A percentile compares a stretch with the other conserved stretches of the same genome.
Evolutionary conservation across 2,888 invertebrate genomes (phyloP).

Genomic region (Orgyia antiqua): DNA sequence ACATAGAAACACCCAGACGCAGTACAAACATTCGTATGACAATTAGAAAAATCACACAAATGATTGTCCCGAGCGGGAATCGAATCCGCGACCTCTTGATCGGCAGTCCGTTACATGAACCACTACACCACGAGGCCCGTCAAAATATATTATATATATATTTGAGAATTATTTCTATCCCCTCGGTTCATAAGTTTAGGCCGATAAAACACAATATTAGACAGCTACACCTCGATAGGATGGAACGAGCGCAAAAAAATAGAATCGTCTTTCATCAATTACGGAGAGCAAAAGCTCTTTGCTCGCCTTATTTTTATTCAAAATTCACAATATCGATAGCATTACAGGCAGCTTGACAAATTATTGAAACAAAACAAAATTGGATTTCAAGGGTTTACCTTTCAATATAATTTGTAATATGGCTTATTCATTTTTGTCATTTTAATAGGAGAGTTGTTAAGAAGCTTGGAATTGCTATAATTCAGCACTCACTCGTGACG

Average conservation of each 20-base stretch:
- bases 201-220: constrained; percentile 61
- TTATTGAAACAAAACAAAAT: constrained; percentile 26
- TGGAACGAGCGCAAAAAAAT: constrained; percentile 43
- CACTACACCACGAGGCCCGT: no score
- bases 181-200: constrained; percentile 49
- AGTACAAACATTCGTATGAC: no score
- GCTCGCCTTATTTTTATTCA: constrained; percentile 34
- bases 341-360: constrained; percentile 24
- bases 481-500: no score
- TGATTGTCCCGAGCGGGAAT: no score
- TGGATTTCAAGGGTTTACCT: constrained; percentile 13
- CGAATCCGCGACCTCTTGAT: no score
- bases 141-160: no score
- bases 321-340: constrained; percentile 32
- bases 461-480: no score
- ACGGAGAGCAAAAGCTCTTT: constrained; percentile 36
- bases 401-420: constrained; percentile 6
- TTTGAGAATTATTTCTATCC: constrained; percentile 3
- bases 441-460: no score
- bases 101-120: no score
- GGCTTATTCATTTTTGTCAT: not conserved
- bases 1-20: no score
- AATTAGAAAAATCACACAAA: no score
- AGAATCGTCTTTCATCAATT: constrained; percentile 52
- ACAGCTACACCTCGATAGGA: constrained; percentile 45